Evolutionary conservation across 2,888 invertebrate species (phyloP), one percentile per base, ranked within the genome.

Genomic region (Phyllotreta striolata): DNA sequence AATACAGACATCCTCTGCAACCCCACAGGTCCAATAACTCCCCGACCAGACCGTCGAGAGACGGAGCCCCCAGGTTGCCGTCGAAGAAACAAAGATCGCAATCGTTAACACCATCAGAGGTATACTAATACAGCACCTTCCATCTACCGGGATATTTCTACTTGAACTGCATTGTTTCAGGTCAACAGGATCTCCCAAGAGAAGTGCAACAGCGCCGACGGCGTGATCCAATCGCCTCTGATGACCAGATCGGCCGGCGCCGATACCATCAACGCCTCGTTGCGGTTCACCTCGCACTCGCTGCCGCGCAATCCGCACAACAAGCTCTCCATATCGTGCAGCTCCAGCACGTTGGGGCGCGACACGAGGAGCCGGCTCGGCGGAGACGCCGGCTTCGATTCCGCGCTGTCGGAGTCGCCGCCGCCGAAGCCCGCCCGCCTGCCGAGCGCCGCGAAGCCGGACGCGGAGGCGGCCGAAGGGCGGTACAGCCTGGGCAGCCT

Each of bases 31-130:
- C 69, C 41, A 84, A 85, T 64, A 84, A 86, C 47, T 87, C 88
- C 0, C 87, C 88, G 0, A 86, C 87, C 1, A 78, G 85, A 39
- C 79, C 79, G 41, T 81, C 83, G 60, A 81, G 85, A 41, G 85
- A 85, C 56, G 75, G 77, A 3, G 77, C 78, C 12, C 86, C 85
- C 3, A 79, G 69, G 13, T 70, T 85, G 65, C 85, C 85, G 7
- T 83, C 84, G 39, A 85, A 89, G 75, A 88, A 89, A 75, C 91
- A 92, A 78, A 66, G 92, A 64, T 92, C 92, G n/a, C 91, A 92
- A 76, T 92, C 92, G 0, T 79, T 93, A 38, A 91, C 91, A 0
- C 91, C 92, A 0, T 81, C 83, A 0, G 86, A 87, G 84, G n/a
- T n/a, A n/a, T n/a, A n/a, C n/a, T n/a, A n/a, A n/a, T n/a, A n/a